phyloP scores from a whole-genome alignment of 2,888 invertebrate species.

The Digitonthophagus gazella region DNA sequence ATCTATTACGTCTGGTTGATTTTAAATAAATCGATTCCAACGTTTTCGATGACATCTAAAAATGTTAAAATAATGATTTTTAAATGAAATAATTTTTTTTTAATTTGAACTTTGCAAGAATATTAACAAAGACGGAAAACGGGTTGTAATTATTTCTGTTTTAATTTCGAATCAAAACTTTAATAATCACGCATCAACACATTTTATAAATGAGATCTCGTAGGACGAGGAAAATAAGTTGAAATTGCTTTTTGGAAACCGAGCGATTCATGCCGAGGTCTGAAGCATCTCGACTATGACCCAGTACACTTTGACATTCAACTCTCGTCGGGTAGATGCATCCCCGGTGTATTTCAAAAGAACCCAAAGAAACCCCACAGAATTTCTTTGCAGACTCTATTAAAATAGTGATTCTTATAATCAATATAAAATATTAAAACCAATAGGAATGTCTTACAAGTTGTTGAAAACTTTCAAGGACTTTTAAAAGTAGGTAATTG shows the following conservation, averaged over 20 bases:
- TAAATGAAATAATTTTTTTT: not conserved
- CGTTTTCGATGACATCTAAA: not conserved
- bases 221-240: not conserved
- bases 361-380: not conserved
- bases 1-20: not conserved
- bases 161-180: not conserved
- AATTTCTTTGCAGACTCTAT: not conserved
- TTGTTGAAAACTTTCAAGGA: too few species aligned
- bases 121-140: not conserved
- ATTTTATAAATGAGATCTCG: not conserved
- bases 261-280: not conserved
- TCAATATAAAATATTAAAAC: too few species aligned
- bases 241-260: slow-evolving; percentile 2
- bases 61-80: not conserved
- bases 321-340: not conserved
- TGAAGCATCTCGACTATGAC: not conserved
- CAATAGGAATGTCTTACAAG: too few species aligned
- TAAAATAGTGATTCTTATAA: not conserved
- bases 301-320: slow-evolving; percentile 13
- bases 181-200: too few species aligned
- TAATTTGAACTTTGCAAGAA: not conserved
- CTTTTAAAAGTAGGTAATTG: too few species aligned
- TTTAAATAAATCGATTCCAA: not conserved
- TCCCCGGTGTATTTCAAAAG: not conserved
- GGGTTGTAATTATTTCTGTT: not conserved